These are phyloP conservation scores for Platerodrilus igneus DNA, from an alignment of 2,888 invertebrate species.

Conservation along the genomic window DNA sequence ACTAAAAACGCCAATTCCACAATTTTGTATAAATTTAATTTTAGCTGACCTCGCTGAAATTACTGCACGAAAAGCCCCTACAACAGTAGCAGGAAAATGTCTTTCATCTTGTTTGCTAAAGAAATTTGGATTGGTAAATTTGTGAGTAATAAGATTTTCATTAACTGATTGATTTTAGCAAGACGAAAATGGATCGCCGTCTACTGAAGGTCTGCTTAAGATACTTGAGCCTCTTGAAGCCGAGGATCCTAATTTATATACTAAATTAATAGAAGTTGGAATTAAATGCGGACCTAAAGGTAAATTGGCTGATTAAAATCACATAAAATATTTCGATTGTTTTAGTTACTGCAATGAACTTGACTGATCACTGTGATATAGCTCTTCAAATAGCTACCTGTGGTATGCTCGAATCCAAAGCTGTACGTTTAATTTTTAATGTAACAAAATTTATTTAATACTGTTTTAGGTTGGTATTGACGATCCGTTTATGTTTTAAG, in stretches of 20 bases:
- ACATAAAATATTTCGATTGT: background rate
- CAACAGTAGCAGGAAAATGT: conserved; percentile 45
- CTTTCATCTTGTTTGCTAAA: conserved; percentile 50
- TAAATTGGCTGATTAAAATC: conserved; percentile 1
- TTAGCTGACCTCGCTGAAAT: conserved; percentile 29
- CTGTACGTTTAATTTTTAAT: conserved; percentile 5
- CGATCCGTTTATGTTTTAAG: conserved; percentile 7
- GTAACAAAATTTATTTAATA: background rate
- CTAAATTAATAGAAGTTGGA: conserved; percentile 45
- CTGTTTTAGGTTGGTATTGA: conserved; percentile 11
- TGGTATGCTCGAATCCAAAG: conserved; percentile 12
- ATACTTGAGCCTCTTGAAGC: conserved; percentile 42
- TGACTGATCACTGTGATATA: conserved; percentile 16
- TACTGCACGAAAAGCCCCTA: conserved; percentile 46
- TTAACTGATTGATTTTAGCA: conserved; percentile 16
- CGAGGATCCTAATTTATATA: conserved; percentile 40
- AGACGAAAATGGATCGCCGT: conserved; percentile 17
- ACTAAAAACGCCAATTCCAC: too few relatives aligned
- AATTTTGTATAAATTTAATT: conserved; percentile 10
- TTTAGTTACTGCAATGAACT: conserved; percentile 4
- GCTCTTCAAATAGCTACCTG: conserved; percentile 11
- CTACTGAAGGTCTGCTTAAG: conserved; percentile 37
- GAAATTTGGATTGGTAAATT: conserved; percentile 48
- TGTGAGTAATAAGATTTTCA: background rate
- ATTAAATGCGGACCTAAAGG: conserved; percentile 46